Evolutionary conservation across 2,797 vertebrate species (phyloP), one percentile per base, ranked within the genome.

Genomic region (Anguilla marmorata): DNA sequence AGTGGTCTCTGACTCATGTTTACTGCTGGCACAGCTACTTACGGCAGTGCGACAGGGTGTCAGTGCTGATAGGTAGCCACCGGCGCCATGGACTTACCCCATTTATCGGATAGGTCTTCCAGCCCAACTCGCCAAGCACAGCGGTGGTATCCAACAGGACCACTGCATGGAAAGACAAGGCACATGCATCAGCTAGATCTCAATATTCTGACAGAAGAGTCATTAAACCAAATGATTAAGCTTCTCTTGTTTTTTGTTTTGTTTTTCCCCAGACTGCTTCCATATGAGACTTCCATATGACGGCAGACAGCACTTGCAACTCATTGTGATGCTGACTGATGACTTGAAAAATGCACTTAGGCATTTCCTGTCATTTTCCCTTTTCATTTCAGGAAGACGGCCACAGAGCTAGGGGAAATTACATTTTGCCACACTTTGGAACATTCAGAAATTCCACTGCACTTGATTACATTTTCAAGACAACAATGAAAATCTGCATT

Each of bases 51-150:
- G 69, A 16, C 14, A 85, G 69, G 37, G 45, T 63, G 33, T 37
- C 4, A 16, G 2, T 60, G 41, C 52, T 24, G 74, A 8, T n/a
- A 48, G 85, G 50, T 41, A 52, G 85, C 54, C 19, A 74, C 11
- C 9, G 74, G 48, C 3, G 50, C 48, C 27, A 1, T 41, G 76
- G 74, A 93, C 98, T 98, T 96, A 98, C 98, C 97, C 98, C 98
- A 90, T 99, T 99, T 94, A 98, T 93, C 80, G 98, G 98, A 94
- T 98, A 98, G 0, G 97, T 98, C 95, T 97, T 99, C 98, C 98
- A 99, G 96, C 98, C 97, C 16, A 98, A 95, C 91, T 99, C 98
- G 92, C 98, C 98, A 0, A 98, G 95, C 88, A 96, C 97, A 90
- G 97, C 95, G 48, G 98, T 98, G 88, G 98, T 98, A 94, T 99